Evolutionary conservation across 2,888 invertebrate genomes (phyloP), one percentile per base, ranked within the genome.

Genomic region (Drosophila prolongata): DNA sequence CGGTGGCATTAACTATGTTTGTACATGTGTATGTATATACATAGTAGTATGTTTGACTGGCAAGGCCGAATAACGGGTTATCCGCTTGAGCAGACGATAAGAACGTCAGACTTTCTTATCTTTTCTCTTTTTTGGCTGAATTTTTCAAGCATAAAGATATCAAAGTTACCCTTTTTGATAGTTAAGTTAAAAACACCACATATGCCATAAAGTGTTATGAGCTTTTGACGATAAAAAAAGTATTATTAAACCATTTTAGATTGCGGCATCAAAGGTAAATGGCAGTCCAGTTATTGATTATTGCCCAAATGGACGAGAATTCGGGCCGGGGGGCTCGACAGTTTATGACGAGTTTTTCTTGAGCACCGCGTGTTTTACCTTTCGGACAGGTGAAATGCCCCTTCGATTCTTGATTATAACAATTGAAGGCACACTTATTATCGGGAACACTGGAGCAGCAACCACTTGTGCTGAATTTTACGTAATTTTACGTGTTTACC

Each of bases 401-500:
- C 24, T 13, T 40, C 34, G 49, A 61, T 49, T 27, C 9, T 11
- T n/a, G 66, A 67, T 55, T 37, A 66, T 34, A 16, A 35, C 47
- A 55, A 47, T 37, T 66, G 52, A 11, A 27, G 64, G 43, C 44
- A 66, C 54, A 54, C 53, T 55, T 35, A 14, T 53, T 35, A 16
- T 30, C 13, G 30, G 30, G 35, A 46, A 14, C 14, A 44, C 70
- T 46, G 68, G 68, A 68, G 38, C 40, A 35, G 13, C 47, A 46
- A 66, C 19, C 65, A 73, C 62, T 69, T 79, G 61, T 54, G 19
- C 13, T 38, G 16, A 37, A 46, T 53, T 81, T 76, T 74, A 78
- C 84, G 68, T 76, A 76, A 80, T 72, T 68, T 76, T 40, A 46
- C 34, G 52, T 78, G 42, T 60, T 60, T 72, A 67, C 68, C 80